Evolutionary conservation across 1,140 invertebrate genomes (phyloP), one percentile per base, ranked within the genome.

Genomic region (Myzus persicae): DNA sequence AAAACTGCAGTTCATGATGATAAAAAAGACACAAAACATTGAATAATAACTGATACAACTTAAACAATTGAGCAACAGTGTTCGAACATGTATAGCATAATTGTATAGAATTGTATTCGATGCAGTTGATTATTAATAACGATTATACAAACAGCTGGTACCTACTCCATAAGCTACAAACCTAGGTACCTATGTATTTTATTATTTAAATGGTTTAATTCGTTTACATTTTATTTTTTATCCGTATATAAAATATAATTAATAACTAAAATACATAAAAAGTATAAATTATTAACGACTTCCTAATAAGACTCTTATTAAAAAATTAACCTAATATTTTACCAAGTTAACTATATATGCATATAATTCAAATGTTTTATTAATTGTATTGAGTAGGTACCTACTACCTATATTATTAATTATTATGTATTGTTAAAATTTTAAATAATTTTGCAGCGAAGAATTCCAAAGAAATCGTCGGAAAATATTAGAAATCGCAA

Each of bases 401-500:
- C n/a, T n/a, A n/a, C n/a, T n/a, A n/a, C n/a, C n/a, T n/a, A n/a
- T n/a, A n/a, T n/a, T n/a, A n/a, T n/a, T n/a, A n/a, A n/a, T n/a
- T n/a, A n/a, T 81, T 22, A 38, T 38, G 18, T 84, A 8, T 85
- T 31, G 26, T 89, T 44, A 36, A 42, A n/a, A 88, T 44, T 89
- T 51, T 36, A 48, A 89, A 36, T 51, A 89, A 51, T 76, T 67
- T 93, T 84, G 0, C 67, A 82, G 76, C 1, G 81, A 22, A 40
- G 91, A 93, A 84, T 20, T 40, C n/a, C 91, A 81, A 36, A n/a
- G 91, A 82, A 92, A 92, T 38, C 91, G 76, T 38, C 91, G 26
- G 5, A 92, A 93, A 11, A 40, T 93, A 51, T 85, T n/a, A 9
- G 91, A 93, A 93, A 93, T 93, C 5, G 91, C 91, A 36, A 54